These are phyloP conservation scores for Poecilia picta DNA, from an alignment of 2,797 vertebrate species.

Conservation along the genomic window DNA sequence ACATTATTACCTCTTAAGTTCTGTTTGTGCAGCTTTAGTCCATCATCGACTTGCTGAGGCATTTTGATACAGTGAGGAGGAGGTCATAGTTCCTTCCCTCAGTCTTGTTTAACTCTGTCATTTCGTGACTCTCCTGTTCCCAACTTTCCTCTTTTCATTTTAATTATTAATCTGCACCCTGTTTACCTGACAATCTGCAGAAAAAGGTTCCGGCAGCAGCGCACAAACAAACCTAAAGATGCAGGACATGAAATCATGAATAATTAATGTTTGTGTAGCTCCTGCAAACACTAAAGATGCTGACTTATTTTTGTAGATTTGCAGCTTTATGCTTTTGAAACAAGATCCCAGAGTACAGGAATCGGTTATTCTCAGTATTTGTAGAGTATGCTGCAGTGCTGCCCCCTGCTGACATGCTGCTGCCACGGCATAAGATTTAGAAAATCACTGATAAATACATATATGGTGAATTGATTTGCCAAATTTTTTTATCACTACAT, in stretches of 20 bases:
- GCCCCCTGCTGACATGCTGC: neutral
- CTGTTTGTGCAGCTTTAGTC: neutral
- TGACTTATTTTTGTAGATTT: no score
- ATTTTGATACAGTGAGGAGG: slow-evolving; percentile 6
- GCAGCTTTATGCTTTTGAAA: neutral
- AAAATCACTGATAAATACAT: neutral
- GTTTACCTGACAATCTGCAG: slow-evolving; percentile 30
- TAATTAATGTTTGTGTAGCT: slow-evolving; percentile 7
- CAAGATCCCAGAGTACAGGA: neutral
- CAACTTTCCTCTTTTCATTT: slow-evolving; percentile 20
- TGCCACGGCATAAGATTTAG: neutral
- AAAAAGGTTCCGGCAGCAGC: neutral
- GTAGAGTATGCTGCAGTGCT: neutral
- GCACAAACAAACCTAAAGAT: neutral
- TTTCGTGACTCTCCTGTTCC: neutral
- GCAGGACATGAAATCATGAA: slow-evolving; percentile 9
- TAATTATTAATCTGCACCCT: slow-evolving; percentile 57
- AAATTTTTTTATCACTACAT: neutral
- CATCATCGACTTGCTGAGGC: neutral
- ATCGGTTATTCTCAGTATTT: neutral
- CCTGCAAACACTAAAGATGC: neutral
- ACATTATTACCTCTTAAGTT: neutral
- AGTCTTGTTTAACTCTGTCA: accelerated
- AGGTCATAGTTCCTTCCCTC: neutral
- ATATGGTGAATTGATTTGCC: neutral